A percentile compares a stretch with the other conserved stretches of the same genome.
Evolutionary conservation across 2,888 invertebrate genomes (phyloP).

Genomic region (Napeogenes inachia): DNA sequence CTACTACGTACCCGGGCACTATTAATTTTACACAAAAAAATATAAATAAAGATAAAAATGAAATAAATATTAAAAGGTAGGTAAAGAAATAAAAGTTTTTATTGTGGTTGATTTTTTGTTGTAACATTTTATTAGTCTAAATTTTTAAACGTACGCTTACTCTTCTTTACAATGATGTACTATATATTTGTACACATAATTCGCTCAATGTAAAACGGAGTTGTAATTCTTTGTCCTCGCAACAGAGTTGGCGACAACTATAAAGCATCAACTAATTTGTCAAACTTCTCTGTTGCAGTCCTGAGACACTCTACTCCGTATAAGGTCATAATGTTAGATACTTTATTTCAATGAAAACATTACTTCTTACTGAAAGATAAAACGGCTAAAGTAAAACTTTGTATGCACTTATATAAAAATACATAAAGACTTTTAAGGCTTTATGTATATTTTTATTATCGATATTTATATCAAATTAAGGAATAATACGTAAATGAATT

Average conservation of each 20-base stretch:
- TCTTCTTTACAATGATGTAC: slow-evolving; percentile 5
- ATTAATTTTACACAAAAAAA: too few species aligned
- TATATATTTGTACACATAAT: slow-evolving; percentile 9
- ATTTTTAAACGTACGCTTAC: not conserved
- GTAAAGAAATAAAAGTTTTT: not conserved
- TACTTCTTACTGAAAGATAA: too few species aligned
- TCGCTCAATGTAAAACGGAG: slow-evolving; percentile 23
- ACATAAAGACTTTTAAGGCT: too few species aligned
- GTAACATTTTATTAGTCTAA: not conserved
- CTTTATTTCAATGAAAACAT: too few species aligned
- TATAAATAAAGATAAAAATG: too few species aligned
- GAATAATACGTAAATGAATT: too few species aligned
- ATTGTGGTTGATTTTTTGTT: slow-evolving; percentile 8
- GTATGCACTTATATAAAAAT: too few species aligned
- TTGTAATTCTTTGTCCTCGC: slow-evolving; percentile 34
- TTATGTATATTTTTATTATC: too few species aligned
- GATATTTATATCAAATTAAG: too few species aligned
- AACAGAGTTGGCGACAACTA: slow-evolving; percentile 40
- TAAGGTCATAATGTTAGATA: not conserved
- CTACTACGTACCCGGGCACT: too few species aligned
- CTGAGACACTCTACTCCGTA: slow-evolving; percentile 35
- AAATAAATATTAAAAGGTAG: too few species aligned
- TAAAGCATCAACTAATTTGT: slow-evolving; percentile 66
- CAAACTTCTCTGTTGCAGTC: slow-evolving; percentile 47
- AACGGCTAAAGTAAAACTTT: too few species aligned